phyloP scores from a whole-genome alignment of 2,888 invertebrate genomes.

The Scaptomyza caliginosa region DNA sequence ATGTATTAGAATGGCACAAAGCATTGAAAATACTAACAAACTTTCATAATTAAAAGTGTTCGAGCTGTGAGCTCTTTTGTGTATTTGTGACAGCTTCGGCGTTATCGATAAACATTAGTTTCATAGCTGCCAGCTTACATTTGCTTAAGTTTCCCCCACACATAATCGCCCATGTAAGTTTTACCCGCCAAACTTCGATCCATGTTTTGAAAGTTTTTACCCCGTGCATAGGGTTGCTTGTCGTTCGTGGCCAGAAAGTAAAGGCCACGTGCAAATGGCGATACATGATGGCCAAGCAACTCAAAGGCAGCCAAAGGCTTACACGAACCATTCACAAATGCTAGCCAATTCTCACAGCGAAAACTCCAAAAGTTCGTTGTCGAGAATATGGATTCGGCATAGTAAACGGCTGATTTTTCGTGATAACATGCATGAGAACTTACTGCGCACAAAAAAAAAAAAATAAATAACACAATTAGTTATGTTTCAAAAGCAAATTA shows the following conservation, averaged over 20 bases:
- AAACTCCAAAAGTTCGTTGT: slow-evolving; percentile 84
- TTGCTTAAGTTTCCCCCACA: not conserved
- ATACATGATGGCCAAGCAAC: slow-evolving; percentile 85
- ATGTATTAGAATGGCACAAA: not conserved
- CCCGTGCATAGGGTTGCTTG: slow-evolving; percentile 56
- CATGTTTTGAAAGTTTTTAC: slow-evolving; percentile 1
- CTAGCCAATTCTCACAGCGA: slow-evolving; percentile 81
- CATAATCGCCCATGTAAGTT: not conserved
- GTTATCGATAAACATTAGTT: slow-evolving; percentile 1
- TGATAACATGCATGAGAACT: slow-evolving; percentile 84
- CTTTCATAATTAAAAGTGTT: slow-evolving; percentile 13
- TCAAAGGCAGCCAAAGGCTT: slow-evolving; percentile 48
- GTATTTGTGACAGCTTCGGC: slow-evolving; percentile 9
- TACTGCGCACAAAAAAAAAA: too few relatives aligned
- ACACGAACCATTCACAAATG: slow-evolving; percentile 82
- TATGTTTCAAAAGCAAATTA: not conserved
- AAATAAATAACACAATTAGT: too few relatives aligned
- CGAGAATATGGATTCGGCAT: slow-evolving; percentile 85
- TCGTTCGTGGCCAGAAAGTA: slow-evolving; percentile 84
- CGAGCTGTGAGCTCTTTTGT: not conserved
- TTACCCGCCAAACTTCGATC: not conserved
- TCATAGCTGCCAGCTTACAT: not conserved
- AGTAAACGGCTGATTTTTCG: slow-evolving; percentile 86
- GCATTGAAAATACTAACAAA: not conserved
- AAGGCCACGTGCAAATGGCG: slow-evolving; percentile 81